Evolutionary conservation across 2,888 invertebrate genomes (phyloP), one percentile per base, ranked within the genome.

Genomic region (Achlya flavicornis): DNA sequence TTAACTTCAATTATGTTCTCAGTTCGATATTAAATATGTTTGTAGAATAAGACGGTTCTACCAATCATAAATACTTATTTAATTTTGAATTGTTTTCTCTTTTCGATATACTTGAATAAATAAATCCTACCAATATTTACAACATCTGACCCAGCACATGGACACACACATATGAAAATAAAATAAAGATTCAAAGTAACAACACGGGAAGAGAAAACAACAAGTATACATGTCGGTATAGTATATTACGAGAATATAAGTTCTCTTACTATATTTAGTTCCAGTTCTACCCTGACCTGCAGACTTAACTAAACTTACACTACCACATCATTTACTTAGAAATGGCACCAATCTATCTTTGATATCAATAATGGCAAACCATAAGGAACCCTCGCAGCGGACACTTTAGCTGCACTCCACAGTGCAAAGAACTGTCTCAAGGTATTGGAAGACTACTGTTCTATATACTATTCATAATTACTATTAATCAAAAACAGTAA

Each of bases 291-390:
- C 93, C 93, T 93, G 93, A 91, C 93, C 93, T 84, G 91, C 91
- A 89, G 90, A 91, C 93, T 90, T 92, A 93, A 89, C 91, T 93
- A 88, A 90, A 86, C 93, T 91, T 92, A 93, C 89, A 73, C 92
- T 92, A 92, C 90, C 92, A 83, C 91, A 83, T 92, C 92, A 86
- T 91, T 87, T 90, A 93, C 87, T 91, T 86, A 91, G 91, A 92
- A 92, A 93, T 93, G 93, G 93, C 93, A 93, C 93, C 93, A 91
- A 93, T 91, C 93, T 93, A 93, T 93, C 93, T 93, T 93, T 93
- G 93, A 93, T 93, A 93, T 93, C 87, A 90, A 86, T 87, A 93
- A 93, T 93, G 93, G 93, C 93, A 93, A 93, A 89, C 92, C 92
- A 90, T 90, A 92, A 88, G 92, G 91, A 91, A 90, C 90, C 92